A percentile compares a stretch with the other conserved stretches of the same genome.
Conservation (phyloP, 2,888 invertebrate genomes). For the Macaria notata region DNA sequence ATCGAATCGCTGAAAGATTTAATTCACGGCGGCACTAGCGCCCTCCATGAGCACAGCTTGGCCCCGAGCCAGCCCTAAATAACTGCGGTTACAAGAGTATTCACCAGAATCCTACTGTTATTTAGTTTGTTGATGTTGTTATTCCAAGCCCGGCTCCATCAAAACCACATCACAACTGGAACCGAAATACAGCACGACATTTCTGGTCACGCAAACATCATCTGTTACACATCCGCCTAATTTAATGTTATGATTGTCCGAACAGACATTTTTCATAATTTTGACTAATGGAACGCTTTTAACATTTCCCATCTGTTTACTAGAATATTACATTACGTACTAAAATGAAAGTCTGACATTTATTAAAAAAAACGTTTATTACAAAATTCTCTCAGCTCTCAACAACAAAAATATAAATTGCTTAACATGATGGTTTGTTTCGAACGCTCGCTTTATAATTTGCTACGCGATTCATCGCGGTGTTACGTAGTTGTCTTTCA, state of each 20-base stretch:
- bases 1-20: constrained; percentile 19
- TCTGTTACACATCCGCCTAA: constrained; percentile 18
- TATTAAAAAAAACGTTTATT: constrained; percentile 68
- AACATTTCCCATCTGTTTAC: constrained; percentile 2
- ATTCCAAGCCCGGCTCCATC: constrained; percentile 25
- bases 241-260: constrained; percentile 3
- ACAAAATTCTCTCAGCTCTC: constrained; percentile 66
- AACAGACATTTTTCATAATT: constrained; percentile 7
- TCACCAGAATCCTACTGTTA: constrained; percentile 19
- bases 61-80: constrained; percentile 44
- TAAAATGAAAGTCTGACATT: constrained; percentile 33
- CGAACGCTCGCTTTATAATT: constrained; percentile 42
- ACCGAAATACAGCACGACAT: constrained; percentile 17
- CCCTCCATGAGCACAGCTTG: constrained; percentile 38
- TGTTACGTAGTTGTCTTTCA: constrained; percentile 61
- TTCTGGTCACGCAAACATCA: constrained; percentile 1
- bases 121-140: constrained; percentile 35
- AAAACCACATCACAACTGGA: constrained; percentile 25
- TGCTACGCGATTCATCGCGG: constrained; percentile 41
- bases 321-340: not conserved
- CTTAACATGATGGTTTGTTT: constrained; percentile 45
- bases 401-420: constrained; percentile 56
- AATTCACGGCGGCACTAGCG: constrained; percentile 40
- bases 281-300: constrained; percentile 22
- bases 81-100: constrained; percentile 30